These are phyloP conservation scores for Pithys albifrons DNA, from an alignment of 2,113 vertebrate genomes.

Conservation along the genomic window DNA sequence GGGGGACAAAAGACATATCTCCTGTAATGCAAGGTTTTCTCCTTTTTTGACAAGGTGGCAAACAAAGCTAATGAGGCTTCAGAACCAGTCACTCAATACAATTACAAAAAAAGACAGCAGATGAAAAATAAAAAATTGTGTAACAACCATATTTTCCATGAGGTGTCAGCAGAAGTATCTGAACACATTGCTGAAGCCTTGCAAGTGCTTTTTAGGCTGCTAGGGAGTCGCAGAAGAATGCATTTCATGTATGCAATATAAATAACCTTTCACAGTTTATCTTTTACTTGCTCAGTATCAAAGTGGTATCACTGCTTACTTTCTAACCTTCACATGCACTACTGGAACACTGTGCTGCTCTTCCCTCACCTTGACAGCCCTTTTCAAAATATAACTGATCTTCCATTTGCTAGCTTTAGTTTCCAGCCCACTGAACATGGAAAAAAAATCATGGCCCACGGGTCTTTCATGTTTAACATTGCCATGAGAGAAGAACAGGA, in stretches of 20 bases:
- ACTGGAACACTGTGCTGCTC: neutral
- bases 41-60: neutral
- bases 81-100: neutral
- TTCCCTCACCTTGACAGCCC: neutral
- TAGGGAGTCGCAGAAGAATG: neutral
- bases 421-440: neutral
- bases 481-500: neutral
- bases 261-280: neutral
- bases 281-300: neutral
- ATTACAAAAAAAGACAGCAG: neutral
- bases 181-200: constrained; percentile 3
- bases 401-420: neutral
- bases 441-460: neutral
- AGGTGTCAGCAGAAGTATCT: constrained; percentile 58
- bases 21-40: neutral
- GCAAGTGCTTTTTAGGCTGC: neutral
- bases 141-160: constrained; percentile 45
- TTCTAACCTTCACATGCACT: neutral
- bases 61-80: neutral
- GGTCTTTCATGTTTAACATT: neutral
- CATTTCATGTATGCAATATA: neutral
- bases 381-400: neutral
- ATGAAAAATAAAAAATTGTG: neutral
- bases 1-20: neutral
- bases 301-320: neutral